phyloP scores from a whole-genome alignment of 2,113 vertebrate species.

The Cololabis saira region DNA sequence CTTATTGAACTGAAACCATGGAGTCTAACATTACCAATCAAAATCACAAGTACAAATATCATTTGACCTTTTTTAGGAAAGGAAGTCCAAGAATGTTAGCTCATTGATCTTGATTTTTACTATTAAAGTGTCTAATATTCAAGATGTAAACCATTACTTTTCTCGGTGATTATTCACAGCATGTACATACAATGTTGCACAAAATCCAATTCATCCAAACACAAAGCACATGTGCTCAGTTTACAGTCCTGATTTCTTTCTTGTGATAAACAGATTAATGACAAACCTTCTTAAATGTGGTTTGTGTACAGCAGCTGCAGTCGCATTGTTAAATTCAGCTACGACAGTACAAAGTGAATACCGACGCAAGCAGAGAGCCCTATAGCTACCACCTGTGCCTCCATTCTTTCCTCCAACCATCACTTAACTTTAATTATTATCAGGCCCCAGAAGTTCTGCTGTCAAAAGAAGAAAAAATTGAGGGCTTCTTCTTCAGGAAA shows the following conservation, averaged over 20 bases:
- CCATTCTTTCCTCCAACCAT: slow-evolving; percentile 63
- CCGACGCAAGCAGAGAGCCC: slow-evolving; percentile 33
- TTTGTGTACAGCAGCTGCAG: slow-evolving; percentile 24
- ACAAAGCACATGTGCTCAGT: not conserved
- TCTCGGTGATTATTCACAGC: slow-evolving; percentile 10
- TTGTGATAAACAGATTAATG: slow-evolving; percentile 37
- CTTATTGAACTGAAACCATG: too few relatives aligned
- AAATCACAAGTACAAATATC: too few relatives aligned
- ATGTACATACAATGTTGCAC: not conserved
- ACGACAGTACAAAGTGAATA: slow-evolving; percentile 32
- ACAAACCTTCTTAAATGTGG: slow-evolving; percentile 34
- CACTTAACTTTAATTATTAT: slow-evolving; percentile 68
- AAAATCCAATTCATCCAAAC: not conserved
- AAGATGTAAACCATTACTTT: not conserved
- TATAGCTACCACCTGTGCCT: slow-evolving; percentile 73
- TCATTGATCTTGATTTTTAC: too few relatives aligned
- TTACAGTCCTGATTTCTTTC: slow-evolving; percentile 15
- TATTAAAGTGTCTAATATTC: not conserved
- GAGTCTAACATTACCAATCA: too few relatives aligned
- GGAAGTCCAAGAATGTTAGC: too few relatives aligned
- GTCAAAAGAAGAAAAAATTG: slow-evolving; percentile 25
- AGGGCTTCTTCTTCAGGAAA: slow-evolving; percentile 47
- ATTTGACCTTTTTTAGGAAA: too few relatives aligned
- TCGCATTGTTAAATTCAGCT: slow-evolving; percentile 36
- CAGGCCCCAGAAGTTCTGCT: slow-evolving; percentile 41